Conservation (phyloP, 2,113 vertebrate genomes). For the Elachura formosa region DNA sequence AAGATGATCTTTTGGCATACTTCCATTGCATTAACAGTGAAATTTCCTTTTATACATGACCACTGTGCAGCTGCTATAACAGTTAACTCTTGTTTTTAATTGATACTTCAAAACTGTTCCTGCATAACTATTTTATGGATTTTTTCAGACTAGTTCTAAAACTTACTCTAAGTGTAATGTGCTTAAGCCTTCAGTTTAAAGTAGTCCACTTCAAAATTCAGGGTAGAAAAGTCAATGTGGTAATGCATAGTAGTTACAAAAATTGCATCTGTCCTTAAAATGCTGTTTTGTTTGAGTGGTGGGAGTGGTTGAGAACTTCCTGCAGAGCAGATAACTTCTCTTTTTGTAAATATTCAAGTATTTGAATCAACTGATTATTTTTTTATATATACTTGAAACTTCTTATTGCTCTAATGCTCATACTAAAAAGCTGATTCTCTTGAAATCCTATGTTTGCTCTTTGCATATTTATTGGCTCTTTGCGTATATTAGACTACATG, state of each 20-base stretch:
- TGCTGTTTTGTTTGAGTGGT: slow-evolving; percentile 58
- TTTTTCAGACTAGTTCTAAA: slow-evolving; percentile 68
- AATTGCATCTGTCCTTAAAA: slow-evolving; percentile 73
- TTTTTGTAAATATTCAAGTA: slow-evolving; percentile 73
- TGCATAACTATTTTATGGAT: slow-evolving; percentile 70
- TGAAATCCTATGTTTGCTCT: slow-evolving; percentile 81
- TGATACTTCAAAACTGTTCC: slow-evolving; percentile 70
- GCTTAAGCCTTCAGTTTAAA: slow-evolving; percentile 67
- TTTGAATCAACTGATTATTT: slow-evolving; percentile 70
- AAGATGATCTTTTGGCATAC: slow-evolving; percentile 75
- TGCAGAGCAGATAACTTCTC: slow-evolving; percentile 75
- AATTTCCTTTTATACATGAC: slow-evolving; percentile 78
- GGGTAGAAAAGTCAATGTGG: slow-evolving; percentile 71
- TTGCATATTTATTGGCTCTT: slow-evolving; percentile 84
- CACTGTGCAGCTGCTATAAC: slow-evolving; percentile 78
- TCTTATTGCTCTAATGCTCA: slow-evolving; percentile 77
- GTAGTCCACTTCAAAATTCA: slow-evolving; percentile 69
- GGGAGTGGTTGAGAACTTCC: slow-evolving; percentile 66
- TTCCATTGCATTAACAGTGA: slow-evolving; percentile 82
- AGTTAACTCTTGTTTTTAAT: slow-evolving; percentile 74
- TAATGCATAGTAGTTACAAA: slow-evolving; percentile 61
- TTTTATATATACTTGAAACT: slow-evolving; percentile 73
- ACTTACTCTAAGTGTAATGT: slow-evolving; percentile 54
- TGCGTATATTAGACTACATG: slow-evolving; percentile 83
- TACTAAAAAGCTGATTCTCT: slow-evolving; percentile 74